Evolutionary conservation across 2,113 vertebrate species (phyloP), one percentile per base, ranked within the genome.

Genomic region (Phoenicopterus ruber): DNA sequence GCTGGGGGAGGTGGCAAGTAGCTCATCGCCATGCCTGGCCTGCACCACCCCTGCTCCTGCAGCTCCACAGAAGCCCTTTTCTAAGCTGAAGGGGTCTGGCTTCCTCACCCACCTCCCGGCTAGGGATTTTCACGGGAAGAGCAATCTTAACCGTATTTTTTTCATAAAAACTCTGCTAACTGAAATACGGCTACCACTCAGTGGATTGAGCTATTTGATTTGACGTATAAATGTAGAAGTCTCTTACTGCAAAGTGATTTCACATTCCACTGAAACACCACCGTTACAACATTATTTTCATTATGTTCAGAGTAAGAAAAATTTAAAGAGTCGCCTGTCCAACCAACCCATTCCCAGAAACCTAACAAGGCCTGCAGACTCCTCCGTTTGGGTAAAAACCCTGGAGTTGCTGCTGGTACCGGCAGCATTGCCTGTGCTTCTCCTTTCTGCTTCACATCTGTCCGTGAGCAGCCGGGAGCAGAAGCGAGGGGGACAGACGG

Each of bases 1-100:
- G 5, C 17, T 36, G 14, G 6, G 24, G 10, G 6, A 74, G 24
- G 17, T 4, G 10, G n/a, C 0, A 0, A 69, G 14, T 0, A 2
- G 16, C 38, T 65, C 8, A 40, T 11, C 7, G 26, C n/a, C 55
- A 46, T 21, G n/a, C 3, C 26, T 76, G 26, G 10, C 34, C 40
- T 50, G 22, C 10, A 28, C 22, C 28, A 47, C 15, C 20, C 5
- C 7, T 40, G 38, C 3, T 90, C n/a, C 63, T 90, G 52, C 13
- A 92, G 31, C 28, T 13, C 6, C 5, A 31, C 44, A 67, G 16
- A 25, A 81, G 16, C 10, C 32, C 25, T 73, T 73, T 40, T 26
- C 29, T 44, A 52, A 52, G 20, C 16, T 40, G n/a, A 61, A 62
- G 28, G 8, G 6, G 20, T 44, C 26, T 61, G 55, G 17, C 21